Base-by-base conservation (phyloP, 2,888 invertebrate genomes). In the Lacanobia wlatinum region DNA sequence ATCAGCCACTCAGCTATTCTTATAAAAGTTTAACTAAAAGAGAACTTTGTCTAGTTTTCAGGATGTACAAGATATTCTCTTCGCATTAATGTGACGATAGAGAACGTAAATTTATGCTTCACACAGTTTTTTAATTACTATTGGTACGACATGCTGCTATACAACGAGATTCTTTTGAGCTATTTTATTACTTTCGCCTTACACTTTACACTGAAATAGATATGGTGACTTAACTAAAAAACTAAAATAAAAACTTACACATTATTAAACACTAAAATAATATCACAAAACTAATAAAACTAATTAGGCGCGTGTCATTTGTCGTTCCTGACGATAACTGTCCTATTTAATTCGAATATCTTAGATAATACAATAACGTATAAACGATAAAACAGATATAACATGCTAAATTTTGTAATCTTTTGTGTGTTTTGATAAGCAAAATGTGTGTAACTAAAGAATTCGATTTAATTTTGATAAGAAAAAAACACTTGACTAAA, bases 171-270 rank as follows among this genome's bases (percentile, higher is more conserved):
- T 28, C 2, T 28, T 28, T 28, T 28, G 28, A 4, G 28, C 28
- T 28, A 28, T 28, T 28, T 28, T 28, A 28, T n/a, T n/a, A n/a
- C n/a, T n/a, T n/a, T n/a, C n/a, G n/a, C 28, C 28, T 28, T 28
- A 28, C 28, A n/a, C 28, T 2, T 1, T 2, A 28, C 28, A 28
- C 28, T 28, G 28, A 28, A 28, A 28, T 28, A 28, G 28, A 3
- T 34, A 48, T 18, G 7, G 18, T 8, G 5, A 1, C 18, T 8
- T 5, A 48, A 48, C 16, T 48, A 2, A 48, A 14, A 18, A 48
- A 48, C 48, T 12, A 55, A 56, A 7, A 12, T 18, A 18, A 48
- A 2, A 55, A 79, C 79, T 79, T 68, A 79, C 79, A 81, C 79
- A 79, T 79, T 53, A 12, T 80, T 16, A 7, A 55, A 28, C 46